Percentiles rank a stretch among this genome's conserved stretches.
Conservation (phyloP, 1,140 invertebrate genomes). For the Drosophila teissieri region DNA sequence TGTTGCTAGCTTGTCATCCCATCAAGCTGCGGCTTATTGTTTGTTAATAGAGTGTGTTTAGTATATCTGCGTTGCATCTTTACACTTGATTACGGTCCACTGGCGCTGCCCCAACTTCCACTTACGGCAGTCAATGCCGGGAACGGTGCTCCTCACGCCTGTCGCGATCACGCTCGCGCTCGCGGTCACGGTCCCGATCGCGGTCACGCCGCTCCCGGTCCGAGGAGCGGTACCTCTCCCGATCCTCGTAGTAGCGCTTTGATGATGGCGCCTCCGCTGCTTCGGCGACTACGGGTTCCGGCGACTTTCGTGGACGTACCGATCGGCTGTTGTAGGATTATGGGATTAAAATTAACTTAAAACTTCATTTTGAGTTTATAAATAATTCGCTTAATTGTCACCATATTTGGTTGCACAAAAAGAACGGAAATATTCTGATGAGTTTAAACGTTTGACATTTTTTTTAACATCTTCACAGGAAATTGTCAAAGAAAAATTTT, state of each 20-base stretch:
- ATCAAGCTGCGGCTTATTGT: conserved; percentile 55
- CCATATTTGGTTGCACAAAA: neutral
- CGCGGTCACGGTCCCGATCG: conserved; percentile 88
- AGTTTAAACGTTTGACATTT: neutral
- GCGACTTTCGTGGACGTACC: conserved; percentile 87
- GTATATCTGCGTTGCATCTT: conserved; percentile 49
- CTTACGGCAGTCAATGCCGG: conserved; percentile 86
- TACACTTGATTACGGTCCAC: conserved; percentile 58
- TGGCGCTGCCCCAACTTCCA: conserved; percentile 15
- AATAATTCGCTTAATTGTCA: neutral
- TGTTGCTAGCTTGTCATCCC: conserved; percentile 50
- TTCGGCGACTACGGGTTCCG: conserved; percentile 85
- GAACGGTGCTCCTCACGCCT: conserved; percentile 90
- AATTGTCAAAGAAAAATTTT: neutral
- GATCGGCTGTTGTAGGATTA: conserved; percentile 85
- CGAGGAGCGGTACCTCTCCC: conserved; percentile 90
- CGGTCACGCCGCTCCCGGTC: conserved; percentile 88
- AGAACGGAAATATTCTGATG: neutral
- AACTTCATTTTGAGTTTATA: neutral
- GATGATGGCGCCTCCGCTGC: conserved; percentile 85
- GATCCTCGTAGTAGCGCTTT: conserved; percentile 90
- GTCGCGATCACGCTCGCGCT: conserved; percentile 88
- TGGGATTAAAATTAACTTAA: neutral
- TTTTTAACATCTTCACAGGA: neutral
- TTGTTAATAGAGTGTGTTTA: conserved; percentile 65